Conservation (phyloP, 64 coral and sea anemone species). For the Acropora yongei region DNA sequence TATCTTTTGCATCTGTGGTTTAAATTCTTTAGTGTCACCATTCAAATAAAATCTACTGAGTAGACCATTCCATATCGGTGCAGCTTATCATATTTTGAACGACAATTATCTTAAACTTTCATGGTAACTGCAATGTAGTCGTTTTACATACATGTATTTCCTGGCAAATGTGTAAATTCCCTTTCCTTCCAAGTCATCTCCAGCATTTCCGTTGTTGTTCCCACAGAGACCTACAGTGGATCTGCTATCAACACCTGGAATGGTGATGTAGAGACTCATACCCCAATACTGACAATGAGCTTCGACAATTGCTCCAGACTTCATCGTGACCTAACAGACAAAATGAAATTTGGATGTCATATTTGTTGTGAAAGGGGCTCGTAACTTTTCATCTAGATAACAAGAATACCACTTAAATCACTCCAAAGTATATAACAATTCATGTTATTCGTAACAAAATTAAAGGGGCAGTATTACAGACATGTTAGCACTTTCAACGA, state of each 20-base stretch:
- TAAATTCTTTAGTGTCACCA: background rate
- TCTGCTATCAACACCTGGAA: constrained; percentile 59
- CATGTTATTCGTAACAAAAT: no score
- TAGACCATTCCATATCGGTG: background rate
- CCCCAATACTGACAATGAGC: constrained; percentile 60
- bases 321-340: constrained; percentile 58
- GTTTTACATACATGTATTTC: constrained; percentile 73
- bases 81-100: background rate
- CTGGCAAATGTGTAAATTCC: constrained; percentile 70
- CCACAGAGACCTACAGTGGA: constrained; percentile 84
- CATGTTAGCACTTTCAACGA: no score
- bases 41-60: background rate
- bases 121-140: background rate
- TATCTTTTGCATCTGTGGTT: background rate
- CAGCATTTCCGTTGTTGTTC: constrained; percentile 75
- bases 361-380: no score
- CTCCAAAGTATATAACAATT: no score
- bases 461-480: no score
- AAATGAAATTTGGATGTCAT: background rate
- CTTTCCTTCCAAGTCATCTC: constrained; percentile 64
- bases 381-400: no score
- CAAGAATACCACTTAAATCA: no score
- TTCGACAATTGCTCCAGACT: constrained; percentile 70
- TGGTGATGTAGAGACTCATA: constrained; percentile 79
- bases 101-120: background rate